Percentiles rank a stretch among this genome's conserved stretches.
phyloP scores from a whole-genome alignment of 2,888 invertebrate species.

The Alcis repandata region DNA sequence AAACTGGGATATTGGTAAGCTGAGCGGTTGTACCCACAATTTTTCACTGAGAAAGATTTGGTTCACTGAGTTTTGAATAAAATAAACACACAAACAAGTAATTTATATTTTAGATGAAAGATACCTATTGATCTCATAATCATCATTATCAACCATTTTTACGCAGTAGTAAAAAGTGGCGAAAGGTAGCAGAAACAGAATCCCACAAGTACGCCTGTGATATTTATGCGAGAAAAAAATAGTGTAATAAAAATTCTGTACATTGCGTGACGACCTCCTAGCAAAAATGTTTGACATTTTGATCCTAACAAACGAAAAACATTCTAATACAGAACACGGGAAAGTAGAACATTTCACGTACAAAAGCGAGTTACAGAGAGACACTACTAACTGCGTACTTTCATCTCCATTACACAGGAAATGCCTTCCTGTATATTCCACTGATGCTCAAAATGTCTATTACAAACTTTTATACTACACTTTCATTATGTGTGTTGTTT shows the following conservation, averaged over 20 bases:
- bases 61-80: neutral
- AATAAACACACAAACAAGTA: neutral
- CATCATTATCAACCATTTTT: no score
- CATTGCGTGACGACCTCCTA: neutral
- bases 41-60: neutral
- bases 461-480: conserved; percentile 47
- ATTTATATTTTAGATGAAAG: no score
- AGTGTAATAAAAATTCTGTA: neutral
- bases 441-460: conserved; percentile 42
- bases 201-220: no score
- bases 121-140: no score
- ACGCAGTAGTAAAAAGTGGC: no score
- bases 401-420: conserved; percentile 41
- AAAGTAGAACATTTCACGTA: neutral
- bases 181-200: no score
- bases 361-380: conserved; percentile 12
- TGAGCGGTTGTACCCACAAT: neutral
- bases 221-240: no score
- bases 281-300: no score
- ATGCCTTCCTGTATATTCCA: conserved; percentile 34
- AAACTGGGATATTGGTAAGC: neutral
- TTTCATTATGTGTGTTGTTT: conserved; percentile 49
- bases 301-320: neutral
- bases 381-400: conserved; percentile 23
- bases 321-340: neutral